A percentile compares a stretch with the other conserved stretches of the same genome.
Evolutionary conservation across 2,888 invertebrate species (phyloP).

Genomic region (Cosmia trapezina): DNA sequence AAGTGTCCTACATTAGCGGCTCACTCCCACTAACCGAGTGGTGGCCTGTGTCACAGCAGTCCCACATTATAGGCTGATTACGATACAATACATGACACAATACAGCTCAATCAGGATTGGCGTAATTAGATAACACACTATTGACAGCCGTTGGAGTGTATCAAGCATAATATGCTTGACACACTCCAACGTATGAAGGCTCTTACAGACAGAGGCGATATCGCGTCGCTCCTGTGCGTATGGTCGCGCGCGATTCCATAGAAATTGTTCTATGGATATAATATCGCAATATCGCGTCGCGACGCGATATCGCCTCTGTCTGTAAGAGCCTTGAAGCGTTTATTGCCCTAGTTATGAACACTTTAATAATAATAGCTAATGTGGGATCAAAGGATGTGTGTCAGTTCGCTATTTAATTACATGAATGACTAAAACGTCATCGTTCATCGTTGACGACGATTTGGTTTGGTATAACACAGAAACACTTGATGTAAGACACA

Average conservation of each 20-base stretch:
- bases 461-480: slow-evolving; percentile 3
- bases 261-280: too few species aligned
- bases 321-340: too few species aligned
- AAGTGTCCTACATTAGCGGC: slow-evolving; percentile 4
- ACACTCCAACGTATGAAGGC: too few species aligned
- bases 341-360: slow-evolving; percentile 22
- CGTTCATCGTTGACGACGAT: neutral
- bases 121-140: slow-evolving; percentile 50
- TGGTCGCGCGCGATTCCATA: too few species aligned
- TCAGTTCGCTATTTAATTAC: slow-evolving; percentile 7
- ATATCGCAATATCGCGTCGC: too few species aligned
- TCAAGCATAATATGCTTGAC: slow-evolving; percentile 2
- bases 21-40: too few species aligned
- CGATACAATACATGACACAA: slow-evolving; percentile 17
- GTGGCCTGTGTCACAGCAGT: too few species aligned
- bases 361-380: slow-evolving; percentile 31
- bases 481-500: slow-evolving; percentile 9
- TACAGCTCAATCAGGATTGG: slow-evolving; percentile 52
- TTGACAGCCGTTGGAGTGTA: slow-evolving; percentile 38
- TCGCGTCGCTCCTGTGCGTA: too few species aligned
- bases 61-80: too few species aligned
- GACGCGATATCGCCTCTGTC: too few species aligned
- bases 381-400: slow-evolving; percentile 34
- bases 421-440: slow-evolving; percentile 15
- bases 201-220: too few species aligned